Base-by-base conservation (phyloP, 2,113 vertebrate species). In the Rhabdomys dilectus region DNA sequence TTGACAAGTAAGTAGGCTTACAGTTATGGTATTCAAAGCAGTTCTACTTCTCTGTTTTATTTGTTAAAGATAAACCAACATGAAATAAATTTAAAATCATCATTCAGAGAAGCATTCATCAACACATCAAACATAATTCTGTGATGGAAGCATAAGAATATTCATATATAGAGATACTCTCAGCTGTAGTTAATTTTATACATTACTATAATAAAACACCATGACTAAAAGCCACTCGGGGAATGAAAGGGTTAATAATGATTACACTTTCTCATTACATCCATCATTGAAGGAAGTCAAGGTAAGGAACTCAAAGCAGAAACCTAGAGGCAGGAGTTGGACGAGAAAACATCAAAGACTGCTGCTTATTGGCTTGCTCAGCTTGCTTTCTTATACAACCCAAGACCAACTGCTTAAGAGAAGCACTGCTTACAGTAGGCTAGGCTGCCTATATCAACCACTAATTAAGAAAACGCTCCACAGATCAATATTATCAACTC, bases 71-170 rank as follows among this genome's bases (percentile, higher is more conserved):
- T 26, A 60, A 0, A 75, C 22, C 36, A 93, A 31, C 19, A 64
- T 56, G 26, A 85, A 78, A 9, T 31, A 3, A 77, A 81, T 96
- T 93, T 92, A 17, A 60, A 87, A 86, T 88, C 81, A 58, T 51
- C 34, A 92, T 12, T 66, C 86, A 68, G 91, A 93, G 34, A 89
- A 87, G 73, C 34, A 64, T 34, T 77, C 81, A 81, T 93, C 82
- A 90, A 91, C n/a, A 45, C 45, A 45, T 45, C 3, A n/a, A n/a
- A 66, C 80, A 0, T 42, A 92, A 3, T 2, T 68, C 51, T 86
- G 34, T 64, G 39, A 64, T 80, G 72, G 22, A 92, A 96, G 92
- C 58, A 8, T 73, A 85, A 96, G 12, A 19, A 84, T 88, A 88
- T 94, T 95, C 64, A 90, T 88, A 53, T 12, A 4, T 36, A 34